Conservation (phyloP, 1,140 invertebrate species). For the Diorhabda sublineata region DNA sequence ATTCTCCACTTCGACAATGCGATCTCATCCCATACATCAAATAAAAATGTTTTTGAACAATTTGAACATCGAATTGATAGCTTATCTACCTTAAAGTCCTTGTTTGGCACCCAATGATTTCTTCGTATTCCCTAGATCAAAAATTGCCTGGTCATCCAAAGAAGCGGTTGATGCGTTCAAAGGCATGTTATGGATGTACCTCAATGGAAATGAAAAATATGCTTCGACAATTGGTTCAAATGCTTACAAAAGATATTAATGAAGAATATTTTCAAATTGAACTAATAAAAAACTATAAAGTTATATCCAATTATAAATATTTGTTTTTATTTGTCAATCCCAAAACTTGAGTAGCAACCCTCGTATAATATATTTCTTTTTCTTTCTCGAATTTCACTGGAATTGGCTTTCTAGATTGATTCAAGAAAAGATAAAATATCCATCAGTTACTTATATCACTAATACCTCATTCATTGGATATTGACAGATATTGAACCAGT, state of each 20-base stretch:
- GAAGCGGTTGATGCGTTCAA: not conserved
- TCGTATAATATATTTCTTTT: not conserved
- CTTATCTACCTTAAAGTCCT: not conserved
- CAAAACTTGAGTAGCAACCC: too few species aligned
- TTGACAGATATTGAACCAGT: too few species aligned
- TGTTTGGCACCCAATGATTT: not conserved
- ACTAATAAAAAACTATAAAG: too few species aligned
- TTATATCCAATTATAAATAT: too few species aligned
- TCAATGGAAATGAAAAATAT: too few species aligned
- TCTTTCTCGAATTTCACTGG: not conserved
- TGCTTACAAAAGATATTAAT: too few species aligned
- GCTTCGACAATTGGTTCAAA: too few species aligned
- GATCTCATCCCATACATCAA: too few species aligned
- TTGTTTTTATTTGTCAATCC: too few species aligned
- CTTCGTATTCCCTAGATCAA: not conserved
- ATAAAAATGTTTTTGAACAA: not conserved
- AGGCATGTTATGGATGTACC: not conserved
- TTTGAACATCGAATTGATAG: too few species aligned
- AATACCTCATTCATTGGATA: not conserved
- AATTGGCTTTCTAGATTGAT: conserved; percentile 2
- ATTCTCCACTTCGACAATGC: too few species aligned
- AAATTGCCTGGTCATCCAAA: not conserved
- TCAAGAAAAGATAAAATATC: conserved; percentile 1
- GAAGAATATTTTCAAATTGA: too few species aligned
- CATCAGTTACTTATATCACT: not conserved